Base-by-base conservation (phyloP, 2,797 vertebrate genomes). In the Notoglanidium macrostoma region DNA sequence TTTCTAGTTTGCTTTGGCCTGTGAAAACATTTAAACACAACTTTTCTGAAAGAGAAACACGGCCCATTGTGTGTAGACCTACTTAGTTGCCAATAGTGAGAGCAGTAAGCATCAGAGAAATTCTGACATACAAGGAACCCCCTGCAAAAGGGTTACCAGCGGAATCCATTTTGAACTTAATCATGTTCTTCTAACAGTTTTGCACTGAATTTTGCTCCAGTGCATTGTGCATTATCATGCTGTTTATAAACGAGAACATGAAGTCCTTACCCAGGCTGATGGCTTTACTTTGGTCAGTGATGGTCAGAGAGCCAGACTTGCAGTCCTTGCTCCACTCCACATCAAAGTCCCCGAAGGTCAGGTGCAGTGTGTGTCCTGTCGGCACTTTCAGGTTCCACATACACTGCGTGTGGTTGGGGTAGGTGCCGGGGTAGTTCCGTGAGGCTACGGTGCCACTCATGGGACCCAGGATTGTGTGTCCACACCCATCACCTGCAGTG, bases 391-490 rank as follows among this genome's bases (percentile, higher is more conserved):
- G 92, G 91, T 0, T 93, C 97, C 97, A 97, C 81, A 87, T 92
- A 63, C 97, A 97, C 86, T 90, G 89, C 3, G 94, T 93, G 93
- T 96, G 94, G 87, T 96, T 97, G 79, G 97, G 97, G 88, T 97
- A 98, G 0, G 97, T 98, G 88, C 96, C 95, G 0, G 97, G 97
- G 87, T 97, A 98, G 94, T 96, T 96, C 90, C 92, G 95, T n/a
- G 97, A 97, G 87, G 96, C 93, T 90, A 98, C 72, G 0, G 97
- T 97, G 74, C 97, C 97, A 0, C 97, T 97, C 88, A 94, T 94
- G 7, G 94, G 57, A 51, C 95, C 94, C 91, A 97, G 92, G 72
- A 95, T 85, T 0, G 96, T 95, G 88, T 97, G 95, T 76, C 97
- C 97, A 40, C 97, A 98, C 88, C 97, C 96, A 1, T 96, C 92